Evolutionary conservation across 2,888 invertebrate species (phyloP).

Genomic region (Ephialtes manifestator): DNA sequence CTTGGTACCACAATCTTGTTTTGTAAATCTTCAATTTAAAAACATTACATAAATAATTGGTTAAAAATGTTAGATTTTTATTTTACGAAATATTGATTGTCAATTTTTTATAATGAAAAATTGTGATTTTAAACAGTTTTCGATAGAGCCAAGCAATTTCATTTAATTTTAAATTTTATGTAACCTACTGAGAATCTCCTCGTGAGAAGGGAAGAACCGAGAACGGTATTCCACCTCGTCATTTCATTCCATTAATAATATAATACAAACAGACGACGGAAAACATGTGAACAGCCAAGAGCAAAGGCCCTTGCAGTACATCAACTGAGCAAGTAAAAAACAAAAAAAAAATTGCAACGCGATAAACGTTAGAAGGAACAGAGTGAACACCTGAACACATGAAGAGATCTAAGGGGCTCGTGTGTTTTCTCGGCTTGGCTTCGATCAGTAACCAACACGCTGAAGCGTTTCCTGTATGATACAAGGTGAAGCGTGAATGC

Average conservation of each 20-base stretch:
- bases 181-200: neutral
- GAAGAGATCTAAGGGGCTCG: slow-evolving; percentile 54
- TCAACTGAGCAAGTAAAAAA: slow-evolving; percentile 1
- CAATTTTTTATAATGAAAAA: too few relatives aligned
- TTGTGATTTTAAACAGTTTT: too few relatives aligned
- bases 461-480: slow-evolving; percentile 20
- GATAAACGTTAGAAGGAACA: slow-evolving; percentile 49
- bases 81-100: too few relatives aligned
- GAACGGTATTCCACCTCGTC: neutral
- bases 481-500: slow-evolving; percentile 19
- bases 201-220: neutral
- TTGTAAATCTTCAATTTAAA: too few relatives aligned
- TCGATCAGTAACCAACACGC: slow-evolving; percentile 49
- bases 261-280: slow-evolving; percentile 8
- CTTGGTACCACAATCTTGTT: too few relatives aligned
- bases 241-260: neutral
- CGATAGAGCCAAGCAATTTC: neutral
- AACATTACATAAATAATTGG: too few relatives aligned
- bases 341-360: slow-evolving; percentile 5
- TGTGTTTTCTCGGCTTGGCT: slow-evolving; percentile 40
- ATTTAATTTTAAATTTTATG: neutral
- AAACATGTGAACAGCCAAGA: neutral
- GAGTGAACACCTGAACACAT: slow-evolving; percentile 50
- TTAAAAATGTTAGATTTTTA: too few relatives aligned
- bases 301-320: slow-evolving; percentile 22